These are phyloP conservation scores for Dorcus hopei DNA, from an alignment of 2,888 invertebrate species.

Conservation along the genomic window DNA sequence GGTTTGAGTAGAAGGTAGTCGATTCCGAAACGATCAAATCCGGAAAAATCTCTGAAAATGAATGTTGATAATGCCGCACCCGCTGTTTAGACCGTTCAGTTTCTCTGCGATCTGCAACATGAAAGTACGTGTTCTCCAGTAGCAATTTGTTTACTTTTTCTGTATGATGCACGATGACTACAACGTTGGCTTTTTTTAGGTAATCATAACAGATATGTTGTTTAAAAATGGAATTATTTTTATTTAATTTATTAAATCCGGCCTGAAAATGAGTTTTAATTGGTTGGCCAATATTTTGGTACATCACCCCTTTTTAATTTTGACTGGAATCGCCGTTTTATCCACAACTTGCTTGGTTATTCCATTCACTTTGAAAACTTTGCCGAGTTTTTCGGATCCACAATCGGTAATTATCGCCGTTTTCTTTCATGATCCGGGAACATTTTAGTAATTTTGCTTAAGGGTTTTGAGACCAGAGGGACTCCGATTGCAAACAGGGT, in stretches of 20 bases:
- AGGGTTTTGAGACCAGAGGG: slow-evolving; percentile 93
- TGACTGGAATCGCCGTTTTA: slow-evolving; percentile 60
- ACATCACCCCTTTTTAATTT: slow-evolving; percentile 64
- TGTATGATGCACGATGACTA: too few species aligned
- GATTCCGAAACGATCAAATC: too few species aligned
- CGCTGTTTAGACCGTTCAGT: too few species aligned
- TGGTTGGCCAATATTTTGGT: slow-evolving; percentile 67
- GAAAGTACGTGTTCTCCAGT: too few species aligned
- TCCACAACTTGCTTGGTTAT: slow-evolving; percentile 65
- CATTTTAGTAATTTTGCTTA: slow-evolving; percentile 15
- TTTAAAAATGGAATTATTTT: neutral
- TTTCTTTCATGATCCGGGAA: neutral
- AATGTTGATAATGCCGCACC: too few species aligned
- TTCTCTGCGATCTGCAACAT: too few species aligned
- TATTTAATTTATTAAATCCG: neutral
- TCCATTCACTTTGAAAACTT: slow-evolving; percentile 59
- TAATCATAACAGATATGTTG: neutral
- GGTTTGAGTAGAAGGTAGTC: too few species aligned
- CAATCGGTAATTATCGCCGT: slow-evolving; percentile 60
- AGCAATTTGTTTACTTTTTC: too few species aligned
- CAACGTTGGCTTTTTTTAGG: too few species aligned
- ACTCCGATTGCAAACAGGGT: slow-evolving; percentile 76
- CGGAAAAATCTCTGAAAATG: too few species aligned
- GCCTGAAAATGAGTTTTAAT: slow-evolving; percentile 40
- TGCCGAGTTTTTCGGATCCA: slow-evolving; percentile 84